Base-by-base conservation (phyloP, 2,888 invertebrate species). In the Ophion costatus region DNA sequence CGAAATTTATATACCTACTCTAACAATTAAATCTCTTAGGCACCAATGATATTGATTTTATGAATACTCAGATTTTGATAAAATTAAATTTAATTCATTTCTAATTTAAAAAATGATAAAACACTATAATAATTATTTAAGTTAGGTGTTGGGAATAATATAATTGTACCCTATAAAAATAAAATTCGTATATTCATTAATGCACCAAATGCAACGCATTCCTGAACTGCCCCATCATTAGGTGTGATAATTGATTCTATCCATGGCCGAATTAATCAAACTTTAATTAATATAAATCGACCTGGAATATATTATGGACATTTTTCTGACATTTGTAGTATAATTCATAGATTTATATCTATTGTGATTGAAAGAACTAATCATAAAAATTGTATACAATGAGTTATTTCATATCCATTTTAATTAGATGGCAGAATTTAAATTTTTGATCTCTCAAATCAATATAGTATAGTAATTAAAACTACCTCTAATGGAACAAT, bases 291-390 rank as follows among this genome's bases (percentile, higher is more conserved):
- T 67, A 20, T 38, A 42, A 96, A 95, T 87, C 95, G 95, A 2
- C 94, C 96, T 0, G 96, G 96, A 64, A 89, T 96, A 92, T 96
- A 95, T 94, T 97, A 94, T 94, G 96, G 97, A 0, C 96, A 97
- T 95, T 97, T 97, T 92, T 97, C 97, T 89, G 97, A 97, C 95
- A 97, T 97, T 94, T 97, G 97, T 94, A 97, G 97, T 0, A 95
- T 96, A 77, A 97, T 97, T 92, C 97, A 97, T 93, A 96, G 96
- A 83, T 97, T 97, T 95, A 97, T 97, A 94, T 97, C 96, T 51
- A 96, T 97, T 95, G 95, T 95, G 83, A 93, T 96, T 90, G 96
- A 96, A 95, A 95, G 94, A 90, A 94, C 95, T 76, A 93, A 94
- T 84, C 92, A 94, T 89, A 94, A 94, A 91, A 79, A 76, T 56